phyloP scores from a whole-genome alignment of 2,797 vertebrate genomes.

The Peromyscus attwateri region DNA sequence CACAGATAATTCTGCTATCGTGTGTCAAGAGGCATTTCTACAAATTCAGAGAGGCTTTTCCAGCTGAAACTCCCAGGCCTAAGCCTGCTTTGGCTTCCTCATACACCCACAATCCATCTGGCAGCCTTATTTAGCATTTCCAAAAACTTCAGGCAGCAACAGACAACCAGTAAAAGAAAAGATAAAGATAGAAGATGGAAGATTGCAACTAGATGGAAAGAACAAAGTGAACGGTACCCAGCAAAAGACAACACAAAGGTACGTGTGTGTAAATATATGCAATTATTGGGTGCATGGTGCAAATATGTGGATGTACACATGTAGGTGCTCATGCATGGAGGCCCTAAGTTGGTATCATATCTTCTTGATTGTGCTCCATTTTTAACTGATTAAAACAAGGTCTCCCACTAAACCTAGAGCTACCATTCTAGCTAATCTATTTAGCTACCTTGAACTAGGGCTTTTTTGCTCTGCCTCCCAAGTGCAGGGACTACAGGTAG shows the following conservation, averaged over 20 bases:
- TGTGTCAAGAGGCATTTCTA: neutral
- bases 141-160: neutral
- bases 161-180: neutral
- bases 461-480: neutral
- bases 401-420: neutral
- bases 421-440: neutral
- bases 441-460: neutral
- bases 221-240: neutral
- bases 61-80: neutral
- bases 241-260: neutral
- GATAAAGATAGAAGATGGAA: neutral
- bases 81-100: neutral
- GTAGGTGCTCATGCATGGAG: neutral
- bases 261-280: neutral
- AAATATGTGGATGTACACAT: neutral
- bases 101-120: neutral
- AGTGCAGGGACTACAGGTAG: neutral
- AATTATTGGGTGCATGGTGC: neutral
- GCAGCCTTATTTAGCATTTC: slow-evolving; percentile 39
- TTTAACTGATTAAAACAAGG: neutral
- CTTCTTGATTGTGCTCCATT: neutral
- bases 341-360: neutral
- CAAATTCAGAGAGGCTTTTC: neutral
- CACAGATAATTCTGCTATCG: neutral
- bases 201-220: neutral